These are phyloP conservation scores for Archaeoteleia sp. DNA, from an alignment of 2,888 invertebrate species.

Conservation along the genomic window DNA sequence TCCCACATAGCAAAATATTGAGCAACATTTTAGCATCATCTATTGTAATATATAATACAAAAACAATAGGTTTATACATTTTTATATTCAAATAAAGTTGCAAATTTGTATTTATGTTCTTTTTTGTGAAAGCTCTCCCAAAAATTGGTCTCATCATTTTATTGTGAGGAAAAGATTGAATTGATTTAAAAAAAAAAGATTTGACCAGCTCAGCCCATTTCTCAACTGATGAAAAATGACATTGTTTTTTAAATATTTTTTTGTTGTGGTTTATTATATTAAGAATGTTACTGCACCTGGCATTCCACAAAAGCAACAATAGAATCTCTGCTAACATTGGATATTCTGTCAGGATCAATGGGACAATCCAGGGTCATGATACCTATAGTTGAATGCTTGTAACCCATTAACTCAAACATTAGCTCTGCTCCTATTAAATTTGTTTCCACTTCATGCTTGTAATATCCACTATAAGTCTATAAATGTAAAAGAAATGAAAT, in stretches of 20 bases:
- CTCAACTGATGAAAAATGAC: too few relatives aligned
- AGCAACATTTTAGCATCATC: too few relatives aligned
- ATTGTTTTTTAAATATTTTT: too few relatives aligned
- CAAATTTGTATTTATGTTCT: too few relatives aligned
- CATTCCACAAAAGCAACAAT: conserved; percentile 92
- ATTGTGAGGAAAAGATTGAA: not conserved
- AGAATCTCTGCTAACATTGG: conserved; percentile 87
- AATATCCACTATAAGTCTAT: conserved; percentile 91
- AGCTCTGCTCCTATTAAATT: conserved; percentile 86
- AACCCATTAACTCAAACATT: conserved; percentile 89
- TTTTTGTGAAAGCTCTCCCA: too few relatives aligned
- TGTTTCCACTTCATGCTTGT: conserved; percentile 89
- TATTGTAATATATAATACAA: too few relatives aligned
- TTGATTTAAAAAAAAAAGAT: too few relatives aligned
- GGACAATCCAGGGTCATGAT: conserved; percentile 82
- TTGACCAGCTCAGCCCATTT: too few relatives aligned
- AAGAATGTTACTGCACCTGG: conserved; percentile 78
- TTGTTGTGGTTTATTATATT: too few relatives aligned
- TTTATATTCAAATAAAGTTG: too few relatives aligned
- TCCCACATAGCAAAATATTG: too few relatives aligned
- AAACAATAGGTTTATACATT: too few relatives aligned
- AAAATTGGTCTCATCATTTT: not conserved
- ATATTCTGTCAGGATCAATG: conserved; percentile 87
- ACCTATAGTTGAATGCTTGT: conserved; percentile 79
- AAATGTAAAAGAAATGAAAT: conserved; percentile 29